Base-by-base conservation (phyloP, 2,888 invertebrate species). In the Odontothrips loti region DNA sequence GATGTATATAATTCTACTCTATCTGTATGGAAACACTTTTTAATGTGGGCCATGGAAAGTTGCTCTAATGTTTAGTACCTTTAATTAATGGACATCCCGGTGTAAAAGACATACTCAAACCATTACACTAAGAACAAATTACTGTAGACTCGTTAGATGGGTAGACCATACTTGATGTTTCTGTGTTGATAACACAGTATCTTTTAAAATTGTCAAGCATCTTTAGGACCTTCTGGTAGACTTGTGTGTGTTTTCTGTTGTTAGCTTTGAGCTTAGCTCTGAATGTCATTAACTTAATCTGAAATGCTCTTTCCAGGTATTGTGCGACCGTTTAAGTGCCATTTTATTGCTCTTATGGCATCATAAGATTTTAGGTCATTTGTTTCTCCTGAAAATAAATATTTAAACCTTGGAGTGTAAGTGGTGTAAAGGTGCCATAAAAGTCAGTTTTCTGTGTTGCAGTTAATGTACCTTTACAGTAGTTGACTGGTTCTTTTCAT, bases 21-120 rank as follows among this genome's bases (percentile, higher is more conserved):
- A 9, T 27, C 68, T 75, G 68, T 58, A 15, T 15, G 20, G 20
- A 58, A 58, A 58, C 68, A 75, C 23, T 75, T 75, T 10, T 75
- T 10, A 75, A 75, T 75, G 68, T 75, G 68, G 68, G 68, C 68
- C 68, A 27, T 58, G 68, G 68, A 27, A 27, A 27, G 68, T 75
- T 27, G 12, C 27, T 58, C 20, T 58, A 75, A 75, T 75, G 27
- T 58, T 20, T 27, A 75, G 68, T 27, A 75, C 23, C 12, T 75
- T 23, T 75, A 75, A 27, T 20, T 75, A 27, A 75, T 4, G 27
- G 27, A 75, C 23, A 75, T 12, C 68, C 68, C 68, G 12, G 68
- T 75, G 68, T 27, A 20, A 68, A 68, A 75, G 68, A 75, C 68
- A 75, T 27, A 75, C 23, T 75, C 9, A 23, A 75, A 27, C 68